A percentile compares a stretch with the other conserved stretches of the same genome.
phyloP scores from a whole-genome alignment of 1,140 invertebrate genomes.

The Coenobita brevimanus region DNA sequence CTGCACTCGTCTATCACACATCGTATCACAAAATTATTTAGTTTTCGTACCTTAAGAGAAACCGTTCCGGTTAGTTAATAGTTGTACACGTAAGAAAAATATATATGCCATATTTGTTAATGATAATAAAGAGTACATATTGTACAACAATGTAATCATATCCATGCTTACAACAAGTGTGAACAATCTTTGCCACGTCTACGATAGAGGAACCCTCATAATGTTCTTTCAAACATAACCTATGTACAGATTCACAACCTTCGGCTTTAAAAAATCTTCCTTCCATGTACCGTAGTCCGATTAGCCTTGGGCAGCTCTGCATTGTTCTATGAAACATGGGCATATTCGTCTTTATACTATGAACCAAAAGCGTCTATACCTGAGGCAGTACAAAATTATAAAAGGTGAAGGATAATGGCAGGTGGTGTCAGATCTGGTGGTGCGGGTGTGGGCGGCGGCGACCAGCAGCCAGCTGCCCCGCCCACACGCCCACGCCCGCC shows the following conservation, averaged over 20 bases:
- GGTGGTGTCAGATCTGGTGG: constrained; percentile 65
- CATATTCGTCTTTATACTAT: constrained; percentile 64
- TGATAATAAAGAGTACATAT: constrained; percentile 69
- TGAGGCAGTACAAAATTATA: constrained; percentile 71
- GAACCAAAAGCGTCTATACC: constrained; percentile 70
- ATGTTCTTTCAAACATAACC: constrained; percentile 62
- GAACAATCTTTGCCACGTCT: constrained; percentile 58
- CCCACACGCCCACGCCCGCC: constrained; percentile 55
- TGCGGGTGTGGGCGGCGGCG: constrained; percentile 53
- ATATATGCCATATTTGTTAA: constrained; percentile 70
- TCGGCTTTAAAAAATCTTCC: constrained; percentile 67
- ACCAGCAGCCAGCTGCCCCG: constrained; percentile 65
- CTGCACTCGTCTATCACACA: constrained; percentile 69
- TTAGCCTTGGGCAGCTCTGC: constrained; percentile 58
- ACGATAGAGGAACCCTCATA: constrained; percentile 63
- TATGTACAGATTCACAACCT: constrained; percentile 65
- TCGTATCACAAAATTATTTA: constrained; percentile 70
- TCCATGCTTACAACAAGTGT: constrained; percentile 67
- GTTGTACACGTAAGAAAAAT: constrained; percentile 70
- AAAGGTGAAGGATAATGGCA: constrained; percentile 68
- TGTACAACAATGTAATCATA: constrained; percentile 67
- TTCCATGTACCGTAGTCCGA: constrained; percentile 63
- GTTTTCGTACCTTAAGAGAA: constrained; percentile 70
- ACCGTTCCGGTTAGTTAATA: constrained; percentile 69
- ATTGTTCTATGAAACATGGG: constrained; percentile 63